Conservation (phyloP, 2,888 invertebrate species). For the Leptopilina drosophilae region DNA sequence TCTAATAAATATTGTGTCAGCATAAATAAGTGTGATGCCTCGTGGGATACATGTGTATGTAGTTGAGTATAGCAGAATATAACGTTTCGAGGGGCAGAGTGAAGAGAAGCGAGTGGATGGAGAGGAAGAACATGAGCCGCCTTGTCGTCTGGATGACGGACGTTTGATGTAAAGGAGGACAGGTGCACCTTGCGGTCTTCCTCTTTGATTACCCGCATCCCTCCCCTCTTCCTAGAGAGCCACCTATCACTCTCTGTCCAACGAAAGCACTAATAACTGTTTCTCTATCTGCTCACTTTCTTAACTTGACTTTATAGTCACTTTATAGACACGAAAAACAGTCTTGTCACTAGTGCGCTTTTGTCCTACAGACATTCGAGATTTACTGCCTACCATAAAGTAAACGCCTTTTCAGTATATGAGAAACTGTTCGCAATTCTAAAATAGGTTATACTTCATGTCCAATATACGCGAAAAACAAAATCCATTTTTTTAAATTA, state of each 20-base stretch:
- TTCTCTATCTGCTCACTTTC: conserved; percentile 25
- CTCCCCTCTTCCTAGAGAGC: conserved; percentile 20
- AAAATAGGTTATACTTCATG: too few relatives aligned
- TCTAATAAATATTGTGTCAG: conserved; percentile 77
- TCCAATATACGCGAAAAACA: too few relatives aligned
- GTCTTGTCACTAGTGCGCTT: conserved; percentile 17
- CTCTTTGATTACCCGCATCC: conserved; percentile 39
- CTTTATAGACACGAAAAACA: conserved; percentile 31
- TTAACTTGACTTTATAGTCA: conserved; percentile 37
- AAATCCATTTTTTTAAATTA: too few relatives aligned
- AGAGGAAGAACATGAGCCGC: conserved; percentile 49
- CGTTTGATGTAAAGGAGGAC: conserved; percentile 74
- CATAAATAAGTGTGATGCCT: conserved; percentile 74
- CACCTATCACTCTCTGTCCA: conserved; percentile 42
- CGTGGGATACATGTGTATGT: conserved; percentile 57
- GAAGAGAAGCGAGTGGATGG: conserved; percentile 27
- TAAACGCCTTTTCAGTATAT: conserved; percentile 9
- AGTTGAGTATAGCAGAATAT: conserved; percentile 34
- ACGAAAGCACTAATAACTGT: conserved; percentile 3
- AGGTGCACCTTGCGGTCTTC: conserved; percentile 67
- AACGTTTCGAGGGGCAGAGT: conserved; percentile 45
- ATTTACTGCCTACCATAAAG: conserved; percentile 21
- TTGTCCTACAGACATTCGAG: conserved; percentile 15
- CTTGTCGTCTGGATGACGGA: conserved; percentile 57
- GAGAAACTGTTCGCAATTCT: not conserved